A percentile compares a stretch with the other conserved stretches of the same genome.
Evolutionary conservation across 2,113 vertebrate genomes (phyloP).

Genomic region (Seriola dumerili): DNA sequence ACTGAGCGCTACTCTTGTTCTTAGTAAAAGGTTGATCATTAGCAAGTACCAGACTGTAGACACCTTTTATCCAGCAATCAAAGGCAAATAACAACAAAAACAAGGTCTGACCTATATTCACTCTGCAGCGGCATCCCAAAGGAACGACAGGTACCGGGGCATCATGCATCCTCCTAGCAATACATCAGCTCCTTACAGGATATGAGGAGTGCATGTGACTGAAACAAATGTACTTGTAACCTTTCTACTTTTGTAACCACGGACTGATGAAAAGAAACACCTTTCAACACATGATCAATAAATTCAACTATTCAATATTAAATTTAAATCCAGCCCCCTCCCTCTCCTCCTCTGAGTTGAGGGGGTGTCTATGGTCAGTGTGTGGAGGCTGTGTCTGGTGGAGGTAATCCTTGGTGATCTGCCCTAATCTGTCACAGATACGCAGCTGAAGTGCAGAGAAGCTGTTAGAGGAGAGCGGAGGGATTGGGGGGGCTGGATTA

Average conservation of each 20-base stretch:
- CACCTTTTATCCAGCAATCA: constrained; percentile 62
- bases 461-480: constrained; percentile 62
- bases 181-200: constrained; percentile 4
- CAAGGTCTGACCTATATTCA: constrained; percentile 74
- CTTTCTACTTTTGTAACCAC: background rate
- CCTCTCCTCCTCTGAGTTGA: background rate
- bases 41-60: constrained; percentile 37
- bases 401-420: constrained; percentile 87
- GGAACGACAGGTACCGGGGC: constrained; percentile 58
- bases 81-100: constrained; percentile 62
- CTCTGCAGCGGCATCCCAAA: constrained; percentile 55
- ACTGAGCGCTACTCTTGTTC: background rate
- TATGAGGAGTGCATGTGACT: background rate
- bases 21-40: constrained; percentile 51
- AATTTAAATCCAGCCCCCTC: constrained; percentile 26
- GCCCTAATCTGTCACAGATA: constrained; percentile 88
- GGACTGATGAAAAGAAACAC: background rate
- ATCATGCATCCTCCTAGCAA: constrained; percentile 15
- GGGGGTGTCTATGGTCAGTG: constrained; percentile 73
- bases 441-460: constrained; percentile 77
- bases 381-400: constrained; percentile 75
- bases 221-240: constrained; percentile 11
- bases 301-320: constrained; percentile 31
- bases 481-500: constrained; percentile 80
- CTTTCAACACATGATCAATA: constrained; percentile 17